phyloP scores from a whole-genome alignment of 2,113 vertebrate genomes.

The Nerophis lumbriciformis region DNA sequence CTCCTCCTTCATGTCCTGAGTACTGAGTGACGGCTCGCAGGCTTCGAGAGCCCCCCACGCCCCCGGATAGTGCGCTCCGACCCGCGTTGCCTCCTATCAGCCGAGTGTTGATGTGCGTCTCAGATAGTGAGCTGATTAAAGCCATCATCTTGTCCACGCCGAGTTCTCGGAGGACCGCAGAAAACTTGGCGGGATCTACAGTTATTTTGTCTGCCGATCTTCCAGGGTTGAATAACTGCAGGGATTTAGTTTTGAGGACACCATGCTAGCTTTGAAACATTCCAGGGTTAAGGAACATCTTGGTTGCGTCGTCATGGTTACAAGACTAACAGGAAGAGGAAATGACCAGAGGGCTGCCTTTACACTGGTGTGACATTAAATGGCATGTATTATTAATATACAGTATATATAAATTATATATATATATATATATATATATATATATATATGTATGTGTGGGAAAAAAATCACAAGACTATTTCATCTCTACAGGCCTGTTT shows the following conservation, averaged over 20 bases:
- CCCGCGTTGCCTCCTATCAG: conserved; percentile 39
- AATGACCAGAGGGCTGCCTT: background rate
- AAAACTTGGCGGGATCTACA: background rate
- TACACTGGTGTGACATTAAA: too few species aligned
- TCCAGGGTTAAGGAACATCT: conserved; percentile 3
- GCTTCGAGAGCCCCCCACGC: conserved; percentile 12
- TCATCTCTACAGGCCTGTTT: too few species aligned
- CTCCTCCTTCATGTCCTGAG: background rate
- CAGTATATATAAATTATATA: too few species aligned
- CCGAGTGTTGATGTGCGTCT: conserved; percentile 47
- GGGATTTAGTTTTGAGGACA: background rate
- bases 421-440: too few species aligned
- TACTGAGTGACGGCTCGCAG: conserved; percentile 47
- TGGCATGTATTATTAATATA: too few species aligned
- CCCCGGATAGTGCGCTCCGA: conserved; percentile 20
- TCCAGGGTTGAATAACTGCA: too few species aligned
- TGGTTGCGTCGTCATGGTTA: conserved; percentile 1
- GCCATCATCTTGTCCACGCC: conserved; percentile 27
- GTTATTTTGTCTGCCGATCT: background rate
- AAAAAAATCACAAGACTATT: too few species aligned
- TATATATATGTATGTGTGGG: too few species aligned
- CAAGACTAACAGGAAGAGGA: conserved; percentile 6
- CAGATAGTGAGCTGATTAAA: conserved; percentile 25
- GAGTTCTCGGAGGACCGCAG: background rate
- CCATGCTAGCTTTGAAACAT: background rate